A percentile compares a stretch with the other conserved stretches of the same genome.
These are phyloP conservation scores for Drosophila gaucha DNA, from an alignment of 2,888 invertebrate species.

Conservation along the genomic window DNA sequence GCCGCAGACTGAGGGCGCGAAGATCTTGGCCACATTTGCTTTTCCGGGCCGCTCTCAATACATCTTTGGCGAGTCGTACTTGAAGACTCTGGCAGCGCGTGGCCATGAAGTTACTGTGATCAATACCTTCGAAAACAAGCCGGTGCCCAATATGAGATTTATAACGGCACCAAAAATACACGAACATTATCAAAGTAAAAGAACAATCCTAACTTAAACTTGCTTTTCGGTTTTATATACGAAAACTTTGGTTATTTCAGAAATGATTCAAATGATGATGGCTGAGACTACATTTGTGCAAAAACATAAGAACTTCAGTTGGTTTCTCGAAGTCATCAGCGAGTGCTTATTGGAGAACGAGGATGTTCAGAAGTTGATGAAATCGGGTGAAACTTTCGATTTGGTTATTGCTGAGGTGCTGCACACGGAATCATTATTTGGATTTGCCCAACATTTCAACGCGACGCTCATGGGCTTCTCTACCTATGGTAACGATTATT, in stretches of 20 bases:
- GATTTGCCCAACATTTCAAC: constrained; percentile 72
- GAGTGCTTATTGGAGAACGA: constrained; percentile 35
- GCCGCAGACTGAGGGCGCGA: constrained; percentile 46
- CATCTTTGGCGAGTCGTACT: constrained; percentile 48
- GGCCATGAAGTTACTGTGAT: constrained; percentile 84
- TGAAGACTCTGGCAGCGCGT: constrained; percentile 61
- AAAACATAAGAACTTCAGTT: constrained; percentile 10
- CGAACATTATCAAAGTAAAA: constrained; percentile 32
- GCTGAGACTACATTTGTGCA: neutral
- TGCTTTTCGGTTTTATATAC: neutral
- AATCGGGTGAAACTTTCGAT: constrained; percentile 82
- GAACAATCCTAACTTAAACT: fast-evolving
- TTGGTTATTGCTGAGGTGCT: constrained; percentile 81
- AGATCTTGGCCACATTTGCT: constrained; percentile 61
- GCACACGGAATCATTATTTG: constrained; percentile 79
- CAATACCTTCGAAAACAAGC: constrained; percentile 53
- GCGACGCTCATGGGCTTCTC: constrained; percentile 70
- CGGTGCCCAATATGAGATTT: constrained; percentile 54
- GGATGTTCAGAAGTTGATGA: constrained; percentile 57
- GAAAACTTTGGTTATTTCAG: constrained; percentile 4
- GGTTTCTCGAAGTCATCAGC: neutral
- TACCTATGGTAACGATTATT: constrained; percentile 59
- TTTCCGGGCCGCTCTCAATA: constrained; percentile 56
- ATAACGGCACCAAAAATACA: constrained; percentile 44
- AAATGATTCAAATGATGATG: constrained; percentile 10